Evolutionary conservation across 2,113 vertebrate species (phyloP).

Genomic region (Lontra canadensis): DNA sequence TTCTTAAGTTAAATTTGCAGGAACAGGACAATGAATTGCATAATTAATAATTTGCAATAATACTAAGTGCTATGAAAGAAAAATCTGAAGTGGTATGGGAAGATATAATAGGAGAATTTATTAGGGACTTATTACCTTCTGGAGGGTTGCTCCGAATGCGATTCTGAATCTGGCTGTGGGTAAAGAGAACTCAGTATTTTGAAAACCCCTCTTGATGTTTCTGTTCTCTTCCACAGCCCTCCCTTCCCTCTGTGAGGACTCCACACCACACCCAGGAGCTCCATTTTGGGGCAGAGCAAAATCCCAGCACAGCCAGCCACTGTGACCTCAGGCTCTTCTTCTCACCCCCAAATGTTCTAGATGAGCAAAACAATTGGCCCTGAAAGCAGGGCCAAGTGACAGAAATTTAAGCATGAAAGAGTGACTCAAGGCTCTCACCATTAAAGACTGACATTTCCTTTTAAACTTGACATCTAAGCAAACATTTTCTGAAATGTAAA

Average conservation of each 20-base stretch:
- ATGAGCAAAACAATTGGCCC: background rate
- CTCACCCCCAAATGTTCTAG: background rate
- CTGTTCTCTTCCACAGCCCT: background rate
- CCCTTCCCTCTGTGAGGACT: background rate
- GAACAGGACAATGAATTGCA: background rate
- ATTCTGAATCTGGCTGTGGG: background rate
- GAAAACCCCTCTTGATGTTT: background rate
- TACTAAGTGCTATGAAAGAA: constrained; percentile 18
- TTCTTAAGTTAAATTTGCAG: constrained; percentile 30
- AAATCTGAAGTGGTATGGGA: background rate
- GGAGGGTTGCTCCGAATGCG: background rate
- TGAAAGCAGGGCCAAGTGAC: background rate
- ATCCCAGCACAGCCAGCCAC: background rate
- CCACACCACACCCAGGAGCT: background rate
- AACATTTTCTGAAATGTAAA: constrained; percentile 36
- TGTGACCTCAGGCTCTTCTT: background rate
- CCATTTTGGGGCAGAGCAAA: background rate
- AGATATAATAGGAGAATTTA: background rate
- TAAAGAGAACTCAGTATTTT: background rate
- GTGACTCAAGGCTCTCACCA: background rate
- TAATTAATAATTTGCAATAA: constrained; percentile 36
- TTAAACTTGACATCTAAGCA: background rate
- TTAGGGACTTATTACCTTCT: background rate
- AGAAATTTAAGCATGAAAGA: background rate
- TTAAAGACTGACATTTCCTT: constrained; percentile 34